Conservation (phyloP, 2,888 invertebrate genomes). For the Parasteatoda lunata region DNA sequence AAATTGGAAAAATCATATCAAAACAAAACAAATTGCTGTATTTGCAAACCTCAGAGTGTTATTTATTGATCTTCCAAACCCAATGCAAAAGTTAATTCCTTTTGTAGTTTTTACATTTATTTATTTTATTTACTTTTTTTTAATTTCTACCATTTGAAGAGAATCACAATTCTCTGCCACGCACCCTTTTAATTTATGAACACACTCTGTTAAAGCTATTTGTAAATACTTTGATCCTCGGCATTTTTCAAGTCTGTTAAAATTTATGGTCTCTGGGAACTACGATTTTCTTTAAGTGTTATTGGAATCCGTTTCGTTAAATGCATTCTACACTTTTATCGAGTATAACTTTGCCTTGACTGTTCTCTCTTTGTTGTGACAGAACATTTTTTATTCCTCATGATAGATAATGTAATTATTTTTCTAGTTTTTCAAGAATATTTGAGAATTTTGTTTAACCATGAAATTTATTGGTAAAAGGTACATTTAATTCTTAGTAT, state of each 20-base stretch:
- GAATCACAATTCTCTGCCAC: constrained; percentile 3
- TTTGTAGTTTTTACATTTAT: background rate
- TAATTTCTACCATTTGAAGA: constrained; percentile 13
- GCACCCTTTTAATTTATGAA: constrained; percentile 41
- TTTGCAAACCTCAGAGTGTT: constrained; percentile 37
- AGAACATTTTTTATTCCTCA: background rate
- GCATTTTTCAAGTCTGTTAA: constrained; percentile 36
- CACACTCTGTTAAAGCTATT: constrained; percentile 11
- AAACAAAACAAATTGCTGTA: constrained; percentile 40
- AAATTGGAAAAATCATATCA: background rate
- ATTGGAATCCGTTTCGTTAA: constrained; percentile 46
- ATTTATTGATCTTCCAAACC: constrained; percentile 41
- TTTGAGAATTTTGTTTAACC: too few species aligned
- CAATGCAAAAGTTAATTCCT: constrained; percentile 23
- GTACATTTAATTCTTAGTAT: too few species aligned
- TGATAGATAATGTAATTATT: background rate
- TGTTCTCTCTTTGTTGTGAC: background rate
- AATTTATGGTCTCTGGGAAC: constrained; percentile 37
- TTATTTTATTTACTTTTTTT: constrained; percentile 10
- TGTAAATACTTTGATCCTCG: constrained; percentile 35
- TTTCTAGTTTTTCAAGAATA: background rate
- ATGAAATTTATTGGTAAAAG: too few species aligned
- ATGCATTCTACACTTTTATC: constrained; percentile 5
- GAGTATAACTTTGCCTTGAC: constrained; percentile 11
- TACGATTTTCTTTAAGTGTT: constrained; percentile 48